Base-by-base conservation (phyloP, 2,888 invertebrate species). In the Eupithecia vulgata region DNA sequence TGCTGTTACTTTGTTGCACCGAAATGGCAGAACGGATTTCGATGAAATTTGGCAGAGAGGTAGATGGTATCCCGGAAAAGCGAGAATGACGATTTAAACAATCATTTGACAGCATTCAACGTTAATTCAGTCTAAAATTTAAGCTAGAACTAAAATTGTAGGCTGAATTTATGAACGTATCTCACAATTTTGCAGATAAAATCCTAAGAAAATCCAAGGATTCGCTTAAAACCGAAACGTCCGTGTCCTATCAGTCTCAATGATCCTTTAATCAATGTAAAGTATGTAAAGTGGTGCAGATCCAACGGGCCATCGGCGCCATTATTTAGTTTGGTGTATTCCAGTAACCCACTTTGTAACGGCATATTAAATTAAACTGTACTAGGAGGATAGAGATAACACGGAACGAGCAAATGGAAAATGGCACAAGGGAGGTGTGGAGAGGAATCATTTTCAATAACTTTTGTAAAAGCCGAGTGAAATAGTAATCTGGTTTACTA, bases 281-380 rank as follows among this genome's bases (percentile, higher is more conserved):
- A 77, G 68, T 77, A 73, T 68, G 72, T 76, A 71, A 59, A 67
- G 65, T 52, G 52, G 10, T 59, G 64, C 71, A 70, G 76, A 78
- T 78, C 67, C 77, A 72, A 68, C 74, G 81, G 78, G 72, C 77
- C 76, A 82, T 80, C 76, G 76, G 76, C 71, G 78, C 67, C 73
- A 70, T 74, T 80, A 80, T 82, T 83, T 78, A 80, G 83, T 81
- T 80, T 76, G 74, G 79, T 79, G 76, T 84, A 83, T 81, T 84
- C 82, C 83, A 84, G 81, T 87, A 88, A 87, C 87, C 87, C 80
- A 86, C 84, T 87, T 85, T 81, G 83, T 87, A 89, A 88, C 85
- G 81, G 86, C 85, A 86, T 90, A 91, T 90, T 90, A 91, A 91
- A 91, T 91, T 90, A 90, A 88, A 90, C 84, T 84, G 85, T 88